Conservation (phyloP, 2,797 vertebrate species). For the Bradypus variegatus region DNA sequence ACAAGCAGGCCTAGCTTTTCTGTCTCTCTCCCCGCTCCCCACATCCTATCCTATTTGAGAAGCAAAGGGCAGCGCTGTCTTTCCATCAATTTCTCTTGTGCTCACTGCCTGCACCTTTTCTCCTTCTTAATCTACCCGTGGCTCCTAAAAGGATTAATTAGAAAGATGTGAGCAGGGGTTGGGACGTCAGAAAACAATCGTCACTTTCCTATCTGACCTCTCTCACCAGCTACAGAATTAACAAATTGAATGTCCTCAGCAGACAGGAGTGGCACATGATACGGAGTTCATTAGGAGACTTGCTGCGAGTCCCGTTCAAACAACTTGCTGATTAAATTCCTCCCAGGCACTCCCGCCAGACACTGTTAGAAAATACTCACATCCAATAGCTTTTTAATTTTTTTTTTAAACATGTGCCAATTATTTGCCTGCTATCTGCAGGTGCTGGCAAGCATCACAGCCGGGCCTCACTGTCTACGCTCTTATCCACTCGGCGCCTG, state of each 20-base stretch:
- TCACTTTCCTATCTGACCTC: slow-evolving; percentile 82
- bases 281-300: slow-evolving; percentile 77
- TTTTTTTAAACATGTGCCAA: slow-evolving; percentile 76
- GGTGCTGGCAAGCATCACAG: slow-evolving; percentile 80
- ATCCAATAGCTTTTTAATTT: slow-evolving; percentile 73
- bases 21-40: not conserved
- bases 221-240: slow-evolving; percentile 83
- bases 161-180: slow-evolving; percentile 79
- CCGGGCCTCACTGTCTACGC: slow-evolving; percentile 77
- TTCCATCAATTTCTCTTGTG: slow-evolving; percentile 48
- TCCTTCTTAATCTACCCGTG: slow-evolving; percentile 72
- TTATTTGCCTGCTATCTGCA: slow-evolving; percentile 80
- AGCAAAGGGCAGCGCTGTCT: slow-evolving; percentile 25
- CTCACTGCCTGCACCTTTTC: slow-evolving; percentile 55
- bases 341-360: slow-evolving; percentile 78
- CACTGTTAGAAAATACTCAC: slow-evolving; percentile 76
- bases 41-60: not conserved
- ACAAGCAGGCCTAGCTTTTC: not conserved
- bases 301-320: slow-evolving; percentile 76
- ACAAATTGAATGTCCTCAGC: slow-evolving; percentile 83
- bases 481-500: slow-evolving; percentile 83
- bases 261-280: slow-evolving; percentile 79
- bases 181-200: slow-evolving; percentile 79
- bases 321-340: slow-evolving; percentile 84
- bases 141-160: slow-evolving; percentile 82